Base-by-base conservation (phyloP, 1,140 invertebrate genomes). In the Drosophila ogumai region DNA sequence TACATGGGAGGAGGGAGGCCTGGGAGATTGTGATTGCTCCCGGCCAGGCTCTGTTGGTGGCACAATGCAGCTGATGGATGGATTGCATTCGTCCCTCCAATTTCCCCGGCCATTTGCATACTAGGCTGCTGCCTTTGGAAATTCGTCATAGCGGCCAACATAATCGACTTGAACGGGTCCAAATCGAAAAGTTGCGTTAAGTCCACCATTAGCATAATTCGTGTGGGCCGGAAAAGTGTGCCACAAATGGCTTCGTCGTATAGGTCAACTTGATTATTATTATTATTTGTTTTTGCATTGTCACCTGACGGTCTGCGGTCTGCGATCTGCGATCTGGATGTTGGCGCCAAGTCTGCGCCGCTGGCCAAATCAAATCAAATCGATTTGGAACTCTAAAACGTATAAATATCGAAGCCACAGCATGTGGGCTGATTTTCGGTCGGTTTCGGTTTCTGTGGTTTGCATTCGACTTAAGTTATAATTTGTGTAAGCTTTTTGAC, bases 31-130 rank as follows among this genome's bases (percentile, higher is more conserved):
- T 49, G 66, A 74, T 82, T 79, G 80, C 80, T 85, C 69, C 75
- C 75, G 63, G 65, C 58, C 75, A 72, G 44, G 49, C 84, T 74
- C 71, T 90, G 81, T 88, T 90, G 84, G 85, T 88, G 85, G 85
- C 85, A 90, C 67, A 90, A 80, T 68, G 43, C 73, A 60, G 34
- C 78, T 90, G 81, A 88, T 81, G 85, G 81, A 88, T 90, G 85
- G 77, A 90, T 90, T 64, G 85, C 68, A 50, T 15, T 49, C 22
- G 40, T 10, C 38, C 25, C 32, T 15, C 12, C 55, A 44, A 34
- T 34, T 54, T 38, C 44, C 54, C 40, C 41, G 25, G 22, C 50
- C 44, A 60, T 57, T 74, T 58, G 50, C 68, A 69, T 55, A 43
- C 32, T 41, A 3, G 36, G 15, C 6, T 22, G 28, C 28, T 36